Conservation (phyloP, 2,888 invertebrate species). For the Drosophila mimetica region DNA sequence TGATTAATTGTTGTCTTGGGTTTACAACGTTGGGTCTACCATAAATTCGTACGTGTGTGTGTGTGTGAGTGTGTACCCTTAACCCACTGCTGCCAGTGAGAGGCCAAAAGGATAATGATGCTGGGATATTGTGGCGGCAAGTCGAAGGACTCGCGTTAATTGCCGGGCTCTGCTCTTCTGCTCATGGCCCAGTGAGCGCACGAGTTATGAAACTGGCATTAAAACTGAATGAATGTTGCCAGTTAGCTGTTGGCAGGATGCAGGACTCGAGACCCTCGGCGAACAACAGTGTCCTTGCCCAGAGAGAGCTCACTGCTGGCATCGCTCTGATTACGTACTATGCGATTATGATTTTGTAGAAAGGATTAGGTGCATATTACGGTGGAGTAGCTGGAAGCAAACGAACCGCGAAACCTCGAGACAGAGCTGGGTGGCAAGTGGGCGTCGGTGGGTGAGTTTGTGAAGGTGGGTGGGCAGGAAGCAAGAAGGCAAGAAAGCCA, state of each 20-base stretch:
- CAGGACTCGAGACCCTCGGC: constrained; percentile 39
- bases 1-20: constrained; percentile 67
- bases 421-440: constrained; percentile 14
- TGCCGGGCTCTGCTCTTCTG: constrained; percentile 56
- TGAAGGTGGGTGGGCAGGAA: constrained; percentile 4
- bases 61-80: constrained; percentile 40
- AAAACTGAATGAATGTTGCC: constrained; percentile 70
- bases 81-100: constrained; percentile 36
- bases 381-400: constrained; percentile 57
- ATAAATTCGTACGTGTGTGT: constrained; percentile 34
- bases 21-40: constrained; percentile 61
- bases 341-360: constrained; percentile 78
- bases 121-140: constrained; percentile 40
- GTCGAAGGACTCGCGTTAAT: constrained; percentile 64
- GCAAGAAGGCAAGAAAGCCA: constrained; percentile 25
- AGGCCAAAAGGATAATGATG: constrained; percentile 44
- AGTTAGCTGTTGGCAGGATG: constrained; percentile 37
- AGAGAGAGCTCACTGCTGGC: constrained; percentile 22
- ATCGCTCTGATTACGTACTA: constrained; percentile 70
- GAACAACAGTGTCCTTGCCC: constrained; percentile 36
- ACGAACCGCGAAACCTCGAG: constrained; percentile 75
- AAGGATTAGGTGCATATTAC: constrained; percentile 79
- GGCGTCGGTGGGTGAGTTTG: background rate
- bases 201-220: constrained; percentile 77
- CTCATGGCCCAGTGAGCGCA: constrained; percentile 69